A percentile compares a stretch with the other conserved stretches of the same genome.
These are phyloP conservation scores for Erebia palarica DNA, from an alignment of 2,888 invertebrate genomes.

Conservation along the genomic window DNA sequence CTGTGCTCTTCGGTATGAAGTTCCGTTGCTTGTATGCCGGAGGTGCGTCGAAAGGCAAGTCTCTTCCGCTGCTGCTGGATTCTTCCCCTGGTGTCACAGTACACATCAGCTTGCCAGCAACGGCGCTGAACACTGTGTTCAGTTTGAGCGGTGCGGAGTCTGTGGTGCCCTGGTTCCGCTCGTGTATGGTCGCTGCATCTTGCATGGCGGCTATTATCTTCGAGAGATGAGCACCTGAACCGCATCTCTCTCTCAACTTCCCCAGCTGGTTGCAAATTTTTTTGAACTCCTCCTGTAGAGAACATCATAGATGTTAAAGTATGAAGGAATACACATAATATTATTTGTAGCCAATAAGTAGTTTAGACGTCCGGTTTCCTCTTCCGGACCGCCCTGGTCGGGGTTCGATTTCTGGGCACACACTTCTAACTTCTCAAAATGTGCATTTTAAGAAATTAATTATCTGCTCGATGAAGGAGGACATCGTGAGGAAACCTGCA, in stretches of 20 bases:
- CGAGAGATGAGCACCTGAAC: constrained; percentile 88
- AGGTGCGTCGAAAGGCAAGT: constrained; percentile 73
- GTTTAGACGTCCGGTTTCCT: too few relatives aligned
- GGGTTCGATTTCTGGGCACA: too few relatives aligned
- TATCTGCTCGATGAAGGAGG: too few relatives aligned
- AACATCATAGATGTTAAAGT: not conserved
- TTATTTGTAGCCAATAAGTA: too few relatives aligned
- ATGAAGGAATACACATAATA: too few relatives aligned
- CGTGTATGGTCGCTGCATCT: constrained; percentile 86
- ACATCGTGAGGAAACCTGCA: too few relatives aligned
- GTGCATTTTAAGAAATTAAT: too few relatives aligned
- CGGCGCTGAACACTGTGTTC: constrained; percentile 79
- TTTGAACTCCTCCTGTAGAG: constrained; percentile 88
- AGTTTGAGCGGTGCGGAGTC: constrained; percentile 76
- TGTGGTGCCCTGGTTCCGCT: constrained; percentile 75
- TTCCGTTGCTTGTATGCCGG: constrained; percentile 73
- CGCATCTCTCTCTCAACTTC: constrained; percentile 89
- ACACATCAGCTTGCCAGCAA: constrained; percentile 78
- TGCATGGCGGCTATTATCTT: constrained; percentile 92
- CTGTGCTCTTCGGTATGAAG: constrained; percentile 73
- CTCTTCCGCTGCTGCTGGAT: constrained; percentile 76
- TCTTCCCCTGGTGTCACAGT: constrained; percentile 78
- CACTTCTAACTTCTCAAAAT: too few relatives aligned
- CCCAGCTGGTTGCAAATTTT: constrained; percentile 91
- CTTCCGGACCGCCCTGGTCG: too few relatives aligned